Conservation (phyloP, 2,888 invertebrate genomes). For the Gryllus longicercus region DNA sequence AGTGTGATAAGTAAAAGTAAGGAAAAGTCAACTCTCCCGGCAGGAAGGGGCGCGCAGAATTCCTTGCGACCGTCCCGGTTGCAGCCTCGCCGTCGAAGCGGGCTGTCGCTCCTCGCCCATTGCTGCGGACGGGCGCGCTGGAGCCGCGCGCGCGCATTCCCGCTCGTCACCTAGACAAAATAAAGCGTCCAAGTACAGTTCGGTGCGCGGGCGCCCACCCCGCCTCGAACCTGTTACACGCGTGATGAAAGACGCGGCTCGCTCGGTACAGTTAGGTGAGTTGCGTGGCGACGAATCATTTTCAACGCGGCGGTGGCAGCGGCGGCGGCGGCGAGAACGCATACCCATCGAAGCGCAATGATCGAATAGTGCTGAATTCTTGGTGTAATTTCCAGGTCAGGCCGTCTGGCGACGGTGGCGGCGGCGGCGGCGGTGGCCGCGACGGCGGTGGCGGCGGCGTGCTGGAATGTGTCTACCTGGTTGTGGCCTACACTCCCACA, state of each 20-base stretch:
- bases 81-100: background rate
- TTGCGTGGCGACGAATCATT: slow-evolving; percentile 17
- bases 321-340: background rate
- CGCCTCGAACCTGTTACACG: background rate
- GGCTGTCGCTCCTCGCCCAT: background rate
- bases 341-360: slow-evolving; percentile 17
- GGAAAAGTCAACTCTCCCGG: too few species aligned
- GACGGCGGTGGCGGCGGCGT: slow-evolving; percentile 4
- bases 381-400: slow-evolving; percentile 17
- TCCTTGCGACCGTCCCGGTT: background rate
- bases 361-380: slow-evolving; percentile 1
- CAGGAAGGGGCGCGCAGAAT: background rate
- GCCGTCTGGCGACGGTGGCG: slow-evolving; percentile 5
- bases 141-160: background rate
- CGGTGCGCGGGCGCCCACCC: background rate
- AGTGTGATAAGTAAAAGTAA: too few species aligned
- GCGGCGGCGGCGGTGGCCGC: background rate
- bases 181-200: slow-evolving; percentile 7
- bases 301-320: background rate
- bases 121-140: too few species aligned
- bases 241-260: background rate
- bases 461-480: slow-evolving; percentile 17
- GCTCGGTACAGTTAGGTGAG: background rate
- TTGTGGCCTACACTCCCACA: slow-evolving; percentile 17
- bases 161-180: slow-evolving; percentile 17